Evolutionary conservation across 2,888 invertebrate genomes (phyloP), one percentile per base, ranked within the genome.

Genomic region (Hypena proboscidalis): DNA sequence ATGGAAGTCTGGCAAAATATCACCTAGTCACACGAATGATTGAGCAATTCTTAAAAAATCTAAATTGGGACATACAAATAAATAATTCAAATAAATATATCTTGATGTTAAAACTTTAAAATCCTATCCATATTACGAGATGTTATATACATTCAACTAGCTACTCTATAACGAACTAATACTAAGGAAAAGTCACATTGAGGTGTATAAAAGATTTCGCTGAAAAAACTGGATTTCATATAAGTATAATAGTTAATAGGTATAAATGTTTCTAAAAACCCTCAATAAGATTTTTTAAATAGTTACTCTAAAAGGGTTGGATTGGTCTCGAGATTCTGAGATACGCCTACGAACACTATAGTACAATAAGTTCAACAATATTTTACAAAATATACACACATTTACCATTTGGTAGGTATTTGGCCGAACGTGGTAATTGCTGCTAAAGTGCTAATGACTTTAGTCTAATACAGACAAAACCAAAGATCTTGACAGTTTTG

Each of bases 241-340:
- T 81, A 86, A 74, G 76, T 83, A 83, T 80, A 83, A 61, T 69
- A 70, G 69, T 65, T 67, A 70, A 66, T 66, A 64, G 74, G 68
- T 81, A 83, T 83, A 90, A 88, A 88, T 52, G 70, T 86, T 68
- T 89, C 83, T 88, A 88, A 87, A 88, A 87, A 78, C 71, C 76
- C 78, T 77, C 76, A 80, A 81, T 74, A 79, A 70, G 56, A 62
- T 66, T 53, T 64, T 63, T 72, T 71, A 65, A 67, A 83, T 83
- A 85, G 79, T 80, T 80, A 74, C 60, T 87, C 80, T 86, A 86
- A 85, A 85, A 80, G 79, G 77, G 74, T 84, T 80, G 79, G 74
- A 78, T 90, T 90, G 90, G 90, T 90, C 90, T 83, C 82, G 85
- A 88, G 82, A 87, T 83, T 88, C 79, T 78, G 83, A 83, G 77